Percentiles rank a stretch among this genome's conserved stretches.
Conservation (phyloP, 2,113 vertebrate species). For the Fukomys damarensis region DNA sequence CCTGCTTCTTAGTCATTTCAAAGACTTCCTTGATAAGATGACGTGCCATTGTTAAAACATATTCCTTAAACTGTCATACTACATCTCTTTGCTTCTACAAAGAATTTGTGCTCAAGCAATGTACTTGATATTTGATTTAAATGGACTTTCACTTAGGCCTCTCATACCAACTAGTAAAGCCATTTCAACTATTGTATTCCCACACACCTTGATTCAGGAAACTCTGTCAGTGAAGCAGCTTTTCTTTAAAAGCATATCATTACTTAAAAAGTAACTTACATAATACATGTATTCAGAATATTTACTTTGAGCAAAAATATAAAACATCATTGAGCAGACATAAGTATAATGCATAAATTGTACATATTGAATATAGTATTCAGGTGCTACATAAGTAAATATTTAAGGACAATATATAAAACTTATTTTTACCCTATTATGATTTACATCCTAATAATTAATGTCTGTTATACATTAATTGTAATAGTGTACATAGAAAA, state of each 20-base stretch:
- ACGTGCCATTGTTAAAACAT: constrained; percentile 55
- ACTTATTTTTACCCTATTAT: background rate
- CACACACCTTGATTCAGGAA: background rate
- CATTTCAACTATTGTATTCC: constrained; percentile 38
- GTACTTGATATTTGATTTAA: constrained; percentile 43
- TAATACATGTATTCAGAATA: background rate
- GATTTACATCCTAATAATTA: background rate
- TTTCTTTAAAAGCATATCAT: constrained; percentile 36
- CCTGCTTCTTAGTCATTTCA: constrained; percentile 71
- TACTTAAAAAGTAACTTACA: constrained; percentile 28
- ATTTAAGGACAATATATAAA: background rate
- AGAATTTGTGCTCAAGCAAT: constrained; percentile 18
- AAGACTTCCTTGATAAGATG: constrained; percentile 45
- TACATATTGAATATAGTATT: constrained; percentile 11
- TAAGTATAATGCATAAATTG: constrained; percentile 22
- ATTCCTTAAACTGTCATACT: constrained; percentile 30
- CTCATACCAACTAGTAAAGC: background rate
- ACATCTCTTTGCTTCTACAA: background rate
- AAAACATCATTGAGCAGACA: constrained; percentile 1
- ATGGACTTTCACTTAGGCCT: constrained; percentile 24
- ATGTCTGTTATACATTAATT: background rate
- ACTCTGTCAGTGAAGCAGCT: background rate
- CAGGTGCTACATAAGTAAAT: background rate
- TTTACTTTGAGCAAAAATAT: constrained; percentile 36
- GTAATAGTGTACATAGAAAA: background rate